Evolutionary conservation across 2,113 vertebrate genomes (phyloP).

Genomic region (Dipodomys merriami): DNA sequence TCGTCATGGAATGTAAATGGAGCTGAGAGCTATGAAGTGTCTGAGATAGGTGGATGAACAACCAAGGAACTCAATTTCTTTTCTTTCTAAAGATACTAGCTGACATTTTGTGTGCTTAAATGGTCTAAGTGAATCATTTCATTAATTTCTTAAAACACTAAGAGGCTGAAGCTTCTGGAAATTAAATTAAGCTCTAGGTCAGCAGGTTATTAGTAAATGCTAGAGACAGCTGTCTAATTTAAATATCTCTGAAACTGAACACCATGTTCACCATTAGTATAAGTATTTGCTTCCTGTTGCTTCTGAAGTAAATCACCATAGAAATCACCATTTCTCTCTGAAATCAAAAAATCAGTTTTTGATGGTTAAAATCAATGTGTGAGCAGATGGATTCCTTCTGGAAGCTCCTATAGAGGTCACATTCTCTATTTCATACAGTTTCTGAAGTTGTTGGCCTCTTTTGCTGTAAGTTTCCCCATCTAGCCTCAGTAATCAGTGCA

Average conservation of each 20-base stretch:
- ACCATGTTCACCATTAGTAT: neutral
- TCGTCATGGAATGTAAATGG: neutral
- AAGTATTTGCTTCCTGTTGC: neutral
- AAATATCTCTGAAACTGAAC: neutral
- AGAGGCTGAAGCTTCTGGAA: slow-evolving; percentile 39
- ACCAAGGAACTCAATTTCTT: neutral
- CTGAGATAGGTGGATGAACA: neutral
- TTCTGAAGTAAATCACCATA: neutral
- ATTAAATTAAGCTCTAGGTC: slow-evolving; percentile 40
- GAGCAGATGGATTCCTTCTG: neutral
- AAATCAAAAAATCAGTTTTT: neutral
- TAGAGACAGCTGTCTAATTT: slow-evolving; percentile 9
- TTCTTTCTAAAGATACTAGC: neutral
- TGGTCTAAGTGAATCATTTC: slow-evolving; percentile 28
- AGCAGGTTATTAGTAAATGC: neutral
- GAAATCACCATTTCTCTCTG: neutral
- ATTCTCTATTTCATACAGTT: neutral
- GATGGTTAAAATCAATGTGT: neutral
- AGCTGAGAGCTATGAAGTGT: neutral
- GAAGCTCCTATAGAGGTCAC: neutral
- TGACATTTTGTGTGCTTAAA: slow-evolving; percentile 33
- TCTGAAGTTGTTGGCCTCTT: neutral
- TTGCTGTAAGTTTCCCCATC: neutral
- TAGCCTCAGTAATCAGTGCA: neutral
- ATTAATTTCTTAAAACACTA: slow-evolving; percentile 41